phyloP scores from a whole-genome alignment of 2,888 invertebrate species.

The Holacanthella duospinosa region DNA sequence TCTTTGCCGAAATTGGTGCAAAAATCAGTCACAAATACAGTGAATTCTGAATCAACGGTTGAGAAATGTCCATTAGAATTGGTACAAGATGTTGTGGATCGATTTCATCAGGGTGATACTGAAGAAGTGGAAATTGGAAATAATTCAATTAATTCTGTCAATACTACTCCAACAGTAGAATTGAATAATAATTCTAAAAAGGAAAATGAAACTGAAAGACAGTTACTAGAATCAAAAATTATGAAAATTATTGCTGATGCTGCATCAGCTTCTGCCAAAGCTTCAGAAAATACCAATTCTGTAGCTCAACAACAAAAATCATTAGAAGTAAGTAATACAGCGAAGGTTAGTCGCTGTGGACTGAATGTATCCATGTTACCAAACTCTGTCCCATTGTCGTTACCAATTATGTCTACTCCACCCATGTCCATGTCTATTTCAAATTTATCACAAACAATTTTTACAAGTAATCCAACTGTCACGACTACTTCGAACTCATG shows the following conservation, averaged over 20 bases:
- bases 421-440: constrained; percentile 6
- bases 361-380: neutral
- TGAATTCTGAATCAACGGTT: constrained; percentile 3
- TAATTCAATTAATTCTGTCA: too few species aligned
- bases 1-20: constrained; percentile 1
- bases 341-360: neutral
- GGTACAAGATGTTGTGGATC: constrained; percentile 34
- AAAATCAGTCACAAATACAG: neutral
- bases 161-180: neutral
- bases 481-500: neutral
- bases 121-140: neutral
- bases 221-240: neutral
- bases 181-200: neutral
- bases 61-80: constrained; percentile 34
- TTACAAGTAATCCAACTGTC: neutral
- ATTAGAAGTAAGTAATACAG: neutral
- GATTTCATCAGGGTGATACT: constrained; percentile 21
- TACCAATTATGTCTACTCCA: neutral
- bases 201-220: constrained; percentile 11
- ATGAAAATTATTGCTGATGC: neutral
- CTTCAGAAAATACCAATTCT: neutral
- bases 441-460: neutral
- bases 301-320: neutral
- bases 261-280: neutral
- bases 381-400: neutral